These are phyloP conservation scores for Carassius gibelio DNA, from an alignment of 2,113 vertebrate species.

Conservation along the genomic window DNA sequence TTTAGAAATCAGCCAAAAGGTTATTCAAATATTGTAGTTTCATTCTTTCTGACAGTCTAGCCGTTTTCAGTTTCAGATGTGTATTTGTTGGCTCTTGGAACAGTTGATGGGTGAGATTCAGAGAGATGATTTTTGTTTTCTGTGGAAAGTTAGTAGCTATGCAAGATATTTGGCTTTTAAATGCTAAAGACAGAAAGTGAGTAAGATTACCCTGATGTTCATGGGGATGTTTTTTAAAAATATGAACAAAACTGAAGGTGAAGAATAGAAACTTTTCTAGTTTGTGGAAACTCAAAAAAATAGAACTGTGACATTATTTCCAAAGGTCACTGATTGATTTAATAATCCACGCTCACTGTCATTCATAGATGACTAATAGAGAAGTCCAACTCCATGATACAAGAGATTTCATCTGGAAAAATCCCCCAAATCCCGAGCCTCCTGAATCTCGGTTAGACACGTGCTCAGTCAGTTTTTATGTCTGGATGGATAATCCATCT, in stretches of 20 bases:
- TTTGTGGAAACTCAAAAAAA: background rate
- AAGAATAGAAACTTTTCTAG: background rate
- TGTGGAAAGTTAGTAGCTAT: background rate
- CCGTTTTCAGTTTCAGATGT: background rate
- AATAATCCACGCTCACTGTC: background rate
- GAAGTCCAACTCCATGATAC: background rate
- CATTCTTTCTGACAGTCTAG: background rate
- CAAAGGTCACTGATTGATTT: slow-evolving; percentile 18
- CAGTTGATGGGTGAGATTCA: slow-evolving; percentile 9
- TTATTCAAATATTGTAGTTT: slow-evolving; percentile 6
- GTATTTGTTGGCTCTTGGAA: slow-evolving; percentile 12
- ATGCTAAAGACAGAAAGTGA: background rate
- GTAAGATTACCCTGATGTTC: slow-evolving; percentile 13
- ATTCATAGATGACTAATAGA: slow-evolving; percentile 2
- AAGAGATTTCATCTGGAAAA: background rate
- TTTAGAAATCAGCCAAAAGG: background rate
- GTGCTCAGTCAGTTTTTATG: background rate
- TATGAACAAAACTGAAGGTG: background rate
- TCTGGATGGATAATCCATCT: background rate
- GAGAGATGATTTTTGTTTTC: background rate
- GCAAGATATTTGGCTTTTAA: background rate
- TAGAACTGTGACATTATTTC: background rate
- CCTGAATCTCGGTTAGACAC: background rate
- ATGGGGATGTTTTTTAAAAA: background rate
- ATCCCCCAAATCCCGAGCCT: background rate